Conservation (phyloP, 2,797 vertebrate genomes). For the Odontamblyopus lacepedii region DNA sequence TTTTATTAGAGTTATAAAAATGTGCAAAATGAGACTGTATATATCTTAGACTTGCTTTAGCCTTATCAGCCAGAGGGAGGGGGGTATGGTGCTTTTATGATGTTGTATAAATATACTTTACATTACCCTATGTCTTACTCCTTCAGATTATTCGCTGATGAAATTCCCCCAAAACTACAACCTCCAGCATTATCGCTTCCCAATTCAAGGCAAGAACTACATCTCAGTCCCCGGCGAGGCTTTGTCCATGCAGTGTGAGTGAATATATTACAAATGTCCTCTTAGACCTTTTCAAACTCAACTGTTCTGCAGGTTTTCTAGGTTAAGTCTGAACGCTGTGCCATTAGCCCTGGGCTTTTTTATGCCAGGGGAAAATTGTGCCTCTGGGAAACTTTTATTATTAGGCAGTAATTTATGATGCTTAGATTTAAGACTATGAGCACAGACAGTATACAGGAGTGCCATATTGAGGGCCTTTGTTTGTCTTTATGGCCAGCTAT, state of each 20-base stretch:
- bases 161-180: constrained; percentile 81
- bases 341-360: constrained; percentile 38
- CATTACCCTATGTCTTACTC: constrained; percentile 21
- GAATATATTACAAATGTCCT: constrained; percentile 23
- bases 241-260: constrained; percentile 85
- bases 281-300: constrained; percentile 10
- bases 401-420: constrained; percentile 57
- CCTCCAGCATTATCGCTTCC: constrained; percentile 87
- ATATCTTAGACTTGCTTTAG: too few species aligned
- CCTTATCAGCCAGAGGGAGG: not conserved
- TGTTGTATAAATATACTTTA: not conserved
- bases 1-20: too few species aligned
- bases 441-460: constrained; percentile 49
- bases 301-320: constrained; percentile 28
- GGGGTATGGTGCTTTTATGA: too few species aligned
- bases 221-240: constrained; percentile 91
- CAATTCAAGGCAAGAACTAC: constrained; percentile 86
- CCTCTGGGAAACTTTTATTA: constrained; percentile 57
- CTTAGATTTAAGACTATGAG: constrained; percentile 55
- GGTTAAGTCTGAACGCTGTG: constrained; percentile 39
- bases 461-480: constrained; percentile 57
- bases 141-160: constrained; percentile 88
- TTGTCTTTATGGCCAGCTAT: constrained; percentile 53
- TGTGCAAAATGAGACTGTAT: not conserved
- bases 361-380: constrained; percentile 58